These are phyloP conservation scores for Aethes cnicana DNA, from an alignment of 2,888 invertebrate genomes.

Conservation along the genomic window DNA sequence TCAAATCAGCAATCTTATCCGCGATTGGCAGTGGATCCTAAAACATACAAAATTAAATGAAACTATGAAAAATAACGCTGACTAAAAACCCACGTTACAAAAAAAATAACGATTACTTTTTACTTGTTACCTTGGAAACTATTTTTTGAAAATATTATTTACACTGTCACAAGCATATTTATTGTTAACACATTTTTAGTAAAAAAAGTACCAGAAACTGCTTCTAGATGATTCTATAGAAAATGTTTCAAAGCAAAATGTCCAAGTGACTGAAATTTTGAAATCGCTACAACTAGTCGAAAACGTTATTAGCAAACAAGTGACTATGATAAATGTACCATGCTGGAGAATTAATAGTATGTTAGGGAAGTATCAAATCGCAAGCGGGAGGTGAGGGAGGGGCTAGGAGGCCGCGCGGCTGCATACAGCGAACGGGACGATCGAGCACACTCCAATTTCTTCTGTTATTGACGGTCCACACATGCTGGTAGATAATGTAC, in stretches of 20 bases:
- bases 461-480: slow-evolving; percentile 66
- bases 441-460: slow-evolving; percentile 56
- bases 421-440: slow-evolving; percentile 42
- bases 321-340: slow-evolving; percentile 38
- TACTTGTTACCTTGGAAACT: too few species aligned
- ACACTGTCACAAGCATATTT: too few species aligned
- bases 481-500: slow-evolving; percentile 74
- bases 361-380: slow-evolving; percentile 34
- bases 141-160: too few species aligned
- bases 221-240: slow-evolving; percentile 1
- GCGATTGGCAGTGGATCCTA: slow-evolving; percentile 62
- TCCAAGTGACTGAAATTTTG: neutral
- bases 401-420: slow-evolving; percentile 45
- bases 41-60: slow-evolving; percentile 45
- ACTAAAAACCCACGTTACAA: neutral
- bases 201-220: neutral
- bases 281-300: slow-evolving; percentile 5
- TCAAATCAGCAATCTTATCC: slow-evolving; percentile 72
- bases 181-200: too few species aligned
- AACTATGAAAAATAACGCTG: too few species aligned
- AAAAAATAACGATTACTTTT: neutral
- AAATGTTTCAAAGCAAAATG: too few species aligned
- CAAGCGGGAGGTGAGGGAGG: slow-evolving; percentile 47
- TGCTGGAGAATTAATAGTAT: slow-evolving; percentile 49
- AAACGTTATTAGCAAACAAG: slow-evolving; percentile 57